phyloP scores from a whole-genome alignment of 2,113 vertebrate genomes.

The Onychostruthus taczanowskii region DNA sequence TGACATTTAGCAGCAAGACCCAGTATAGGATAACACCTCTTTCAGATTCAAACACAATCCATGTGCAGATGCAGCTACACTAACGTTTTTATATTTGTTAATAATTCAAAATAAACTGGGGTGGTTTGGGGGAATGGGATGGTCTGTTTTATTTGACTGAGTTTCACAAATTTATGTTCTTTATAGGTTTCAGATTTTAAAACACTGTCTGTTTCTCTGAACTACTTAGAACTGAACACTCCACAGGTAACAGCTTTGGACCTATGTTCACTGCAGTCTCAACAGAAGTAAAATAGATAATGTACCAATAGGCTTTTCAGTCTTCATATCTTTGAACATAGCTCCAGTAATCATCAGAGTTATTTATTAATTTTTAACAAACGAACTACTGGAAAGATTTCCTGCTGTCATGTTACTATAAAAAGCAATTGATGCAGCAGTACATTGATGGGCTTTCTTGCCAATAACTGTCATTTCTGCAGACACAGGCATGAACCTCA shows the following conservation, averaged over 20 bases:
- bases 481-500: neutral
- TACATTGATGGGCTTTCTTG: neutral
- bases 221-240: neutral
- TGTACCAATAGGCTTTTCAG: neutral
- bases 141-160: neutral
- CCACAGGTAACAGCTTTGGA: neutral
- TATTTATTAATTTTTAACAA: neutral
- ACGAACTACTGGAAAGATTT: neutral
- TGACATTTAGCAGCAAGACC: neutral
- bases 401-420: neutral
- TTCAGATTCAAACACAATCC: neutral
- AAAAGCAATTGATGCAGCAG: neutral
- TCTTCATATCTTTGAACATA: neutral
- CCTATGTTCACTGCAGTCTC: neutral
- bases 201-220: neutral
- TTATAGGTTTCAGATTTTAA: neutral
- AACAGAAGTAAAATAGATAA: neutral
- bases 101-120: neutral
- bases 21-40: neutral
- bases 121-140: rapidly evolving
- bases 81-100: neutral
- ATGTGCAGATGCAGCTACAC: neutral
- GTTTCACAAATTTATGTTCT: neutral
- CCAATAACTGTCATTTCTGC: neutral
- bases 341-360: neutral